A percentile compares a stretch with the other conserved stretches of the same genome.
Conservation (phyloP, 64 coral and sea anemone species). For the Pachyseris speciosa region DNA sequence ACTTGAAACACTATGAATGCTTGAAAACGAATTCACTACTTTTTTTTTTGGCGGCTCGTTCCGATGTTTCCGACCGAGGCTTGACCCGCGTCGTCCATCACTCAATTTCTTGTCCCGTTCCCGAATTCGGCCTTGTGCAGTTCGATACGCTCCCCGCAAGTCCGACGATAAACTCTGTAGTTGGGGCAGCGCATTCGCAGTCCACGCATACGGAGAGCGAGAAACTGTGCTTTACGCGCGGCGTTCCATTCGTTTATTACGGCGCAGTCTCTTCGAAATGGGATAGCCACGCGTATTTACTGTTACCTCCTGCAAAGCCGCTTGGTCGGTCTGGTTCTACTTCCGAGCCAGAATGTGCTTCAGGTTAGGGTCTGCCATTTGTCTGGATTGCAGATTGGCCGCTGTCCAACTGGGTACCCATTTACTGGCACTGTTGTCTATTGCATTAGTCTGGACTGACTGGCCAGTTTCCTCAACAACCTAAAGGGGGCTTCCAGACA, state of each 20-base stretch:
- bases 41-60: neutral
- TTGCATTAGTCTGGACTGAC: neutral
- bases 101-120: neutral
- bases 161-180: too few species aligned
- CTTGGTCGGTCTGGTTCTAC: neutral
- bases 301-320: neutral
- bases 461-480: neutral
- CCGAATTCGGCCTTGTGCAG: too few species aligned
- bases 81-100: neutral
- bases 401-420: neutral
- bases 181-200: too few species aligned
- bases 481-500: neutral
- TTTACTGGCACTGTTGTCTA: neutral
- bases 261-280: too few species aligned
- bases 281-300: too few species aligned
- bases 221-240: too few species aligned
- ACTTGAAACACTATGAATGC: conserved; percentile 33
- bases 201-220: too few species aligned
- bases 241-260: too few species aligned
- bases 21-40: neutral
- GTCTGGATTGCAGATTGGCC: neutral
- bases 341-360: neutral
- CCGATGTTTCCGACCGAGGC: neutral
- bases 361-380: conserved; percentile 1
- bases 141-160: too few species aligned